Percentiles rank a stretch among this genome's conserved stretches.
Evolutionary conservation across 2,888 invertebrate genomes (phyloP).

Genomic region (Strigamia maritima): DNA sequence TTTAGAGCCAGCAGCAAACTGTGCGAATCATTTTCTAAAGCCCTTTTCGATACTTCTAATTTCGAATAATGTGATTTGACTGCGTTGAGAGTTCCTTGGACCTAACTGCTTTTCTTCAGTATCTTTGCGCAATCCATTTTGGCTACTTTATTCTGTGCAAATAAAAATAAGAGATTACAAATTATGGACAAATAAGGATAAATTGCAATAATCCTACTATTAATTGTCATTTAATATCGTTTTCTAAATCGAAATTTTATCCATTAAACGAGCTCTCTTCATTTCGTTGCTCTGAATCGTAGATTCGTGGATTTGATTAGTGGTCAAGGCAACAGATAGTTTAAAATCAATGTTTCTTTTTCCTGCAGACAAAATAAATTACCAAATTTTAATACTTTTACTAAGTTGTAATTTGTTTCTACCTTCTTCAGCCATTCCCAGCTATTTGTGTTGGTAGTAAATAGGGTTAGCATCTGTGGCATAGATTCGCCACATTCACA

Average conservation of each 20-base stretch:
- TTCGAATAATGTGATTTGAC: constrained; percentile 78
- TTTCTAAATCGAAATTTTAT: constrained; percentile 45
- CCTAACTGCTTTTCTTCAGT: constrained; percentile 74
- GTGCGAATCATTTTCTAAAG: constrained; percentile 84
- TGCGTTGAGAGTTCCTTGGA: constrained; percentile 76
- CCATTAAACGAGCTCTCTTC: constrained; percentile 52
- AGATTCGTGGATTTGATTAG: constrained; percentile 58
- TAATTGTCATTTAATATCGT: constrained; percentile 40
- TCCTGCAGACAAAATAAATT: constrained; percentile 47
- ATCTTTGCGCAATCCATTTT: constrained; percentile 71
- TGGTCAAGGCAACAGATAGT: constrained; percentile 53
- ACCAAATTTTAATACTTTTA: background rate
- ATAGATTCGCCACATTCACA: too few species aligned
- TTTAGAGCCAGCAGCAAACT: constrained; percentile 79
- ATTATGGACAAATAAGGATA: background rate
- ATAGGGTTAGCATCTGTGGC: too few species aligned
- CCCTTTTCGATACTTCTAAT: constrained; percentile 78
- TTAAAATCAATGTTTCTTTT: constrained; percentile 54
- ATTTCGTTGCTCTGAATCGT: constrained; percentile 53
- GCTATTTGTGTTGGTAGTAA: constrained; percentile 52
- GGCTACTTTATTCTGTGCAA: constrained; percentile 71
- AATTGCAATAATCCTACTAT: constrained; percentile 11
- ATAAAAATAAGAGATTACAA: too few species aligned
- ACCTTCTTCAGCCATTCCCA: constrained; percentile 54
- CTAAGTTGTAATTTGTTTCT: constrained; percentile 38